Base-by-base conservation (phyloP, 1,140 invertebrate species). In the Euwallacea fornicatus region DNA sequence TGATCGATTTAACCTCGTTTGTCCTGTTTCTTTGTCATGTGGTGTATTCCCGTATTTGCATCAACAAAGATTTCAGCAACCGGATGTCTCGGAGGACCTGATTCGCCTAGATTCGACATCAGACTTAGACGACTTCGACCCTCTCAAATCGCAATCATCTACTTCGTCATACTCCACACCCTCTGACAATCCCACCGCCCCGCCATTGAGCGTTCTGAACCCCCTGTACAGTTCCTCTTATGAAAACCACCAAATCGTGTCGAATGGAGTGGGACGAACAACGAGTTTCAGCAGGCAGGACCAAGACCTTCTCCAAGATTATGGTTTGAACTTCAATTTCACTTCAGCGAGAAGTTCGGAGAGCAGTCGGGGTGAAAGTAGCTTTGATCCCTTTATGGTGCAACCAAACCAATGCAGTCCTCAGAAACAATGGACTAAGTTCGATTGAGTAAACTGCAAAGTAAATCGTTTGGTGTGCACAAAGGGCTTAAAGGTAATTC, bases 81-180 rank as follows among this genome's bases (percentile, higher is more conserved):
- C 76, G 10, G 75, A 79, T 55, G 82, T 84, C 15, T 81, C 81
- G 42, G 83, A 84, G 76, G 86, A 89, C 80, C 81, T 89, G 58
- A 89, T 89, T 67, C 82, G 84, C 47, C 76, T 89, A 63, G 87
- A 88, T 77, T 83, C 84, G 6, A 82, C 83, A 47, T 86, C 84
- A 71, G 85, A 84, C 43, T 79, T 83, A 7, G 86, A 88, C 15
- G 87, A 88, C 69, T 88, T 89, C 73, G 87, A 89, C 78, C 87
- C 87, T 7, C 75, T 89, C 66, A 79, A 85, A 66, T 82, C 84
- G 6, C 69, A 72, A 64, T 71, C 75, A 2, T 71, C 76, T 0
- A 54, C 67, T 15, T 70, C 73, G 42, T 74, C 76, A 10, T 69
- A 69, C 66, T 77, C 71, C 2, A 69, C 70, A 7, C 72, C 66